phyloP scores from a whole-genome alignment of 2,797 vertebrate genomes.

The Sarcoramphus papa region DNA sequence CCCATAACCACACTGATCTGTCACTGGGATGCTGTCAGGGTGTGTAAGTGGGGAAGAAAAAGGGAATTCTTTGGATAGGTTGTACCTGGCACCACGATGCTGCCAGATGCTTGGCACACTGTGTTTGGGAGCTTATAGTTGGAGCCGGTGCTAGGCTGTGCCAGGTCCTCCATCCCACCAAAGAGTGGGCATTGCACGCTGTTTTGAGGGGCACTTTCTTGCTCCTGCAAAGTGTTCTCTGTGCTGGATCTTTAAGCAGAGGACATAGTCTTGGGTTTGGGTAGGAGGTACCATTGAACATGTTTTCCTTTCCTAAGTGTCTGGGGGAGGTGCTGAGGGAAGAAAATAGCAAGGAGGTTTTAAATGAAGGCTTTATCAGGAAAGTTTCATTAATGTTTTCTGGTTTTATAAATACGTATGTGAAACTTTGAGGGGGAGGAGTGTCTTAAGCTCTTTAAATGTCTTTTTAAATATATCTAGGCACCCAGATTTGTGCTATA shows the following conservation, averaged over 20 bases:
- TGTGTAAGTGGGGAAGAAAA: neutral
- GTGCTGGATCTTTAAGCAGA: neutral
- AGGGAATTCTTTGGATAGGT: neutral
- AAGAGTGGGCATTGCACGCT: accelerated
- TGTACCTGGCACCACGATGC: neutral
- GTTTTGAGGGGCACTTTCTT: neutral
- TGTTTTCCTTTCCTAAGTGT: neutral
- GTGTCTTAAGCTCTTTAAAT: neutral
- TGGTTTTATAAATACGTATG: neutral
- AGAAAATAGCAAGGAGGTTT: neutral
- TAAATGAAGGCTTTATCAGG: neutral
- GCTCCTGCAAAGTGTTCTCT: neutral
- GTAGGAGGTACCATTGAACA: neutral
- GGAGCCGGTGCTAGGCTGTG: neutral
- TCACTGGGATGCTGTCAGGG: neutral
- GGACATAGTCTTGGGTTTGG: neutral
- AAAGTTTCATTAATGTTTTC: neutral
- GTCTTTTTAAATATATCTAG: neutral
- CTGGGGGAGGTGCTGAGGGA: neutral
- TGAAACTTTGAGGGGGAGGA: neutral
- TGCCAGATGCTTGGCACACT: neutral
- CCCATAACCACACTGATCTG: neutral
- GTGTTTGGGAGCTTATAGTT: neutral
- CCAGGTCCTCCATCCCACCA: neutral
- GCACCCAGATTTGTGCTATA: neutral